These are phyloP conservation scores for Anguilla megastoma DNA, from an alignment of 2,797 vertebrate genomes.

Conservation along the genomic window DNA sequence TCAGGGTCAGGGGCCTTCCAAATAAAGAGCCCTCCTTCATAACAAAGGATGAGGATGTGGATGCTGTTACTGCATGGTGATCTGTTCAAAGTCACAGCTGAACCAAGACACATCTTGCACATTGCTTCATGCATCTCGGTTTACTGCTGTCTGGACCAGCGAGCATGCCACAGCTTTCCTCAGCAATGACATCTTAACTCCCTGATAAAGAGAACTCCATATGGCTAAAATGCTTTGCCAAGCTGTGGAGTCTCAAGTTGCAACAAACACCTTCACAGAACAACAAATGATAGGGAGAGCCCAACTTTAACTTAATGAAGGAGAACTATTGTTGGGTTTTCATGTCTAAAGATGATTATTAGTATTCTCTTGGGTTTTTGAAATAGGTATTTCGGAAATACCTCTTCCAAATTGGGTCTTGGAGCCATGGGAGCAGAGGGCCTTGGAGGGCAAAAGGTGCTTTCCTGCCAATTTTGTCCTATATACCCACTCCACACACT, in stretches of 20 bases:
- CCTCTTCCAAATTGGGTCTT: neutral
- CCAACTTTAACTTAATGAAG: conserved; percentile 1
- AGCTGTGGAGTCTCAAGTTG: neutral
- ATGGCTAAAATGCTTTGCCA: neutral
- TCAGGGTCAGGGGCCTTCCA: conserved; percentile 7
- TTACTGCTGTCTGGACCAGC: neutral
- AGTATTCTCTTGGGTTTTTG: conserved; percentile 4
- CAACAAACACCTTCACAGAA: neutral
- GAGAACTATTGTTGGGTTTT: conserved; percentile 1
- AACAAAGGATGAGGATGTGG: neutral
- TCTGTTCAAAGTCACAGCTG: neutral
- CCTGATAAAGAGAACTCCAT: neutral
- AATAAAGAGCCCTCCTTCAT: neutral
- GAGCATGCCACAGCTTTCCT: neutral
- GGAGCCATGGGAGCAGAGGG: neutral
- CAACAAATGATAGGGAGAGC: neutral
- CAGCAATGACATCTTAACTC: neutral
- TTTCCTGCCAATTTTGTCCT: neutral
- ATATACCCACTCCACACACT: neutral
- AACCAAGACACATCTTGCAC: neutral
- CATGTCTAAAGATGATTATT: conserved; percentile 11
- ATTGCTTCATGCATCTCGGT: neutral
- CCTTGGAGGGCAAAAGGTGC: neutral
- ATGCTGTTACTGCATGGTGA: neutral
- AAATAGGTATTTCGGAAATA: neutral